These are phyloP conservation scores for Leptothorax acervorum DNA, from an alignment of 2,888 invertebrate genomes.

Conservation along the genomic window DNA sequence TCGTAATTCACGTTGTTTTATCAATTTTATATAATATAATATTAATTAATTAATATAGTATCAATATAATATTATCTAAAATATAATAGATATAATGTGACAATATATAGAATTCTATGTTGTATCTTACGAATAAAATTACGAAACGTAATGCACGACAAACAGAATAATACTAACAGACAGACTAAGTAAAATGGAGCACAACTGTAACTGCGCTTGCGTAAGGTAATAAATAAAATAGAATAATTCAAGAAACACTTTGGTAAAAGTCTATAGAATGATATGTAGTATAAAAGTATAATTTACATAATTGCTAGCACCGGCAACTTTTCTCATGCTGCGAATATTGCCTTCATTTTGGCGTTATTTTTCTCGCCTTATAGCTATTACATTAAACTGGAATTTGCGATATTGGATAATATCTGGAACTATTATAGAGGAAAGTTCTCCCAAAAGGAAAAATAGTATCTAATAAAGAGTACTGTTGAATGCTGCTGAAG, in stretches of 20 bases:
- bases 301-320: constrained; percentile 35
- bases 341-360: neutral
- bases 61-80: neutral
- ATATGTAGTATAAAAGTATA: neutral
- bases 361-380: neutral
- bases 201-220: constrained; percentile 22
- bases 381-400: constrained; percentile 8
- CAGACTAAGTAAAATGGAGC: neutral
- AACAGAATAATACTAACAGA: neutral
- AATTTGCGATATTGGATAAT: constrained; percentile 22
- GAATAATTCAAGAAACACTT: neutral
- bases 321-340: neutral
- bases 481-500: neutral
- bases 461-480: neutral
- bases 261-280: constrained; percentile 1
- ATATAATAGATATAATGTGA: neutral
- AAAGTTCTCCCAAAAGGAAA: neutral
- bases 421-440: neutral
- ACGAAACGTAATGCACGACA: neutral
- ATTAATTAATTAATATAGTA: no score
- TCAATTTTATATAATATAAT: neutral
- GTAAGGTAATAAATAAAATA: neutral
- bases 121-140: neutral
- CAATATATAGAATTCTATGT: neutral
- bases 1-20: neutral